Base-by-base conservation (phyloP, 2,888 invertebrate genomes). In the Caenorhabditis angaria region DNA sequence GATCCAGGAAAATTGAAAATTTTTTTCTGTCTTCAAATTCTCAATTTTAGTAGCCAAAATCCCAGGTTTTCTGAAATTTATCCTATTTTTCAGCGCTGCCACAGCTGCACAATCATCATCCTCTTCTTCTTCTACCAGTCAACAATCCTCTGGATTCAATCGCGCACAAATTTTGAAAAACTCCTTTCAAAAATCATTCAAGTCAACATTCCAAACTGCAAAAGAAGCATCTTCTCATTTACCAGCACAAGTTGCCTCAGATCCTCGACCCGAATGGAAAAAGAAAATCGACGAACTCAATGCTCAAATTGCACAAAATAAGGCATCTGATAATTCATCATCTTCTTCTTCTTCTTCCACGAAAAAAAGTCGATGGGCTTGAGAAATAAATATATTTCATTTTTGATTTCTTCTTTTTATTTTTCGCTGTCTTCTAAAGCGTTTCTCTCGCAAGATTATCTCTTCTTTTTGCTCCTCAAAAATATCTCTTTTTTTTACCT, bases 221-320 rank as follows among this genome's bases (percentile, higher is more conserved):
- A 41, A 55, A 25, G 50, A 59, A 12, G 67, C 56, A 20, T 51
- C 72, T 0, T 73, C 75, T 1, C 64, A 54, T 51, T 62, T 71
- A 41, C 72, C 65, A 25, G 18, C 51, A 20, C 61, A 60, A 32
- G 59, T 61, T 24, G 77, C 78, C 2, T 78, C 78, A 1, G 82
- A 82, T 70, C 82, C 82, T 14, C 69, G 82, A 22, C 82, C 82
- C n/a, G 82, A 82, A 61, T 82, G 81, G 81, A 82, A 81, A 60
- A 76, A 66, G 64, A 80, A 78, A 55, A 53, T 81, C 18, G 82
- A 82, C 56, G 81, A 81, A 55, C 29, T 80, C 55, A 80, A 78
- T 50, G 74, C 71, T 10, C 64, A 61, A 58, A 41, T 72, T 24
- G 64, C 64, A n/a, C 60, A 48, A 24, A 27, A 65, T 24, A 60